Percentiles rank a stretch among this genome's conserved stretches.
Conservation (phyloP, 2,797 vertebrate species). For the Craterocephalus amniculus region DNA sequence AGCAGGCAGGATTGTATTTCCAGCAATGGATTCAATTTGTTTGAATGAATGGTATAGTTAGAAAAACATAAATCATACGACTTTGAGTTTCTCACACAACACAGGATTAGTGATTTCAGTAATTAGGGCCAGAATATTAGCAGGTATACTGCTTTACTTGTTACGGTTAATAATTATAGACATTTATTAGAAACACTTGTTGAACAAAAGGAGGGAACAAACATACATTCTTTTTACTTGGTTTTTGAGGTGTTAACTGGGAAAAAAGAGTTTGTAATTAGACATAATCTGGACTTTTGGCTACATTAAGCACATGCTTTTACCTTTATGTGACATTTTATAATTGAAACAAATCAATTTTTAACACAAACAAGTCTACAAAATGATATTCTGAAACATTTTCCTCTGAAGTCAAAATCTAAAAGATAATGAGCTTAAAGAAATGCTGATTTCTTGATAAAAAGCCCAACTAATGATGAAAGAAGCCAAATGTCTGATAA, state of each 20-base stretch:
- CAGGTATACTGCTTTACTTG: background rate
- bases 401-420: background rate
- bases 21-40: conserved; percentile 46
- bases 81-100: conserved; percentile 21
- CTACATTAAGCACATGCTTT: background rate
- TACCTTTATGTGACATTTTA: background rate
- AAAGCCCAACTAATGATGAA: background rate
- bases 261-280: background rate
- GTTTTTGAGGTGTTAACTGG: background rate
- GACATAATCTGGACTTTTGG: background rate
- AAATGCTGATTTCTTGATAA: background rate
- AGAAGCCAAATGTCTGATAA: background rate
- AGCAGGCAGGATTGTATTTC: conserved; percentile 13
- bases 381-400: background rate
- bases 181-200: background rate
- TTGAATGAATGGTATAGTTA: background rate
- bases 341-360: background rate
- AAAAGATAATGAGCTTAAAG: background rate
- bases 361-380: background rate
- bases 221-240: background rate
- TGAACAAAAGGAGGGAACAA: background rate
- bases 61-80: conserved; percentile 12
- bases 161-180: background rate
- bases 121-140: background rate
- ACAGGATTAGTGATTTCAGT: background rate